Conservation (phyloP, 2,113 vertebrate genomes). For the Gasterosteus aculeatus region DNA sequence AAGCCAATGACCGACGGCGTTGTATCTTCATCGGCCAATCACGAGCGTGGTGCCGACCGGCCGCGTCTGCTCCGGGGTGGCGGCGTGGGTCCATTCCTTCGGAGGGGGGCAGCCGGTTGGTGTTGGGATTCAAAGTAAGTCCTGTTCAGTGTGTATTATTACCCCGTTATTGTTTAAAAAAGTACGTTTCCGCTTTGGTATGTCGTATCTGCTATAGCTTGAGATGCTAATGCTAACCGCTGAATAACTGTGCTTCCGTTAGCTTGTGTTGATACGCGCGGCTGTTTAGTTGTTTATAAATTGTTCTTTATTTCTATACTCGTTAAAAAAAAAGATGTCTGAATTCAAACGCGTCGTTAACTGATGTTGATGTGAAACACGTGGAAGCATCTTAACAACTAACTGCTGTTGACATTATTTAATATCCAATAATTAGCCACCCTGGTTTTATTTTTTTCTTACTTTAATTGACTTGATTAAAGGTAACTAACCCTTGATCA, state of each 20-base stretch:
- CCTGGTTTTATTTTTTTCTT: neutral
- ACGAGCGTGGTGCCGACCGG: conserved; percentile 12
- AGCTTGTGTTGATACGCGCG: conserved; percentile 22
- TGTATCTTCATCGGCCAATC: conserved; percentile 65
- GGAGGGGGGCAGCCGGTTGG: neutral
- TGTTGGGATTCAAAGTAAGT: conserved; percentile 64
- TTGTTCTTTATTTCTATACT: neutral
- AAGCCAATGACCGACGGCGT: conserved; percentile 56
- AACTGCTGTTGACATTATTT: neutral
- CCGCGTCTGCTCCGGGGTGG: conserved; percentile 25
- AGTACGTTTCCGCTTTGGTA: rapidly evolving
- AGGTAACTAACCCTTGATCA: neutral
- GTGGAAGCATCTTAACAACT: conserved; percentile 8
- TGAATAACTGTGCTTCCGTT: conserved; percentile 40
- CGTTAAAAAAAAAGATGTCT: neutral
- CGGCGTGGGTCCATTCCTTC: conserved; percentile 4
- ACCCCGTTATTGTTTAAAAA: neutral
- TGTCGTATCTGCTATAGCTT: neutral
- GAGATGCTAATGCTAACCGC: conserved; percentile 10
- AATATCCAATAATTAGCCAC: neutral
- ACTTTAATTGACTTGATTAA: neutral
- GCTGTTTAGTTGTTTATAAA: neutral
- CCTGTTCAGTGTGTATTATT: neutral
- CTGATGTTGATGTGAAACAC: conserved; percentile 11
- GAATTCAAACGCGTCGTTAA: conserved; percentile 5